These are phyloP conservation scores for Platalea minor DNA, from an alignment of 2,797 vertebrate genomes.

Conservation along the genomic window DNA sequence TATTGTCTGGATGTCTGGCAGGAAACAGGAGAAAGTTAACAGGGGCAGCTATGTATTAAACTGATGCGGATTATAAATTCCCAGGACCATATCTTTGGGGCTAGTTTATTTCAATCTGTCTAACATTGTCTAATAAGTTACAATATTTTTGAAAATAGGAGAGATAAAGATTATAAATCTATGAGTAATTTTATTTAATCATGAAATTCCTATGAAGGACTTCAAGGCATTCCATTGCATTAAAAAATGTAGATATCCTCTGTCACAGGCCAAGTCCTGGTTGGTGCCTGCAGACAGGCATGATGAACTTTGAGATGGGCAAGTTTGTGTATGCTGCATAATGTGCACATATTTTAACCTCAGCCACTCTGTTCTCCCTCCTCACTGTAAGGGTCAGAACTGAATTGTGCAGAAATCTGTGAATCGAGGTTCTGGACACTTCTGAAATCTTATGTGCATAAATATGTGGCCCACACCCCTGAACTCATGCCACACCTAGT, in stretches of 20 bases:
- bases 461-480: constrained; percentile 30
- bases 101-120: constrained; percentile 51
- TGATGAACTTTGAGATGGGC: background rate
- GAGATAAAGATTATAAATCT: constrained; percentile 17
- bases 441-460: background rate
- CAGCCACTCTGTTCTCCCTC: background rate
- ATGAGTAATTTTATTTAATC: background rate
- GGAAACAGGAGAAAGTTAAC: constrained; percentile 80
- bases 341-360: background rate
- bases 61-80: constrained; percentile 74
- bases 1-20: constrained; percentile 87
- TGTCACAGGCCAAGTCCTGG: background rate
- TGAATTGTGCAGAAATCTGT: background rate
- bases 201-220: background rate
- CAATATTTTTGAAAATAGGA: constrained; percentile 40
- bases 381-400: background rate
- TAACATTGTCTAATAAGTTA: constrained; percentile 33
- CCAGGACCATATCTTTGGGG: constrained; percentile 58
- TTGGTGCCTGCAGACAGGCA: background rate
- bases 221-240: constrained; percentile 26
- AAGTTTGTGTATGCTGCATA: background rate
- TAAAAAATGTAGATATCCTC: background rate
- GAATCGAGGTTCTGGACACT: background rate
- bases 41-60: constrained; percentile 74
- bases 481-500: constrained; percentile 10